phyloP scores from a whole-genome alignment of 2,113 vertebrate genomes.

The Chionis minor region DNA sequence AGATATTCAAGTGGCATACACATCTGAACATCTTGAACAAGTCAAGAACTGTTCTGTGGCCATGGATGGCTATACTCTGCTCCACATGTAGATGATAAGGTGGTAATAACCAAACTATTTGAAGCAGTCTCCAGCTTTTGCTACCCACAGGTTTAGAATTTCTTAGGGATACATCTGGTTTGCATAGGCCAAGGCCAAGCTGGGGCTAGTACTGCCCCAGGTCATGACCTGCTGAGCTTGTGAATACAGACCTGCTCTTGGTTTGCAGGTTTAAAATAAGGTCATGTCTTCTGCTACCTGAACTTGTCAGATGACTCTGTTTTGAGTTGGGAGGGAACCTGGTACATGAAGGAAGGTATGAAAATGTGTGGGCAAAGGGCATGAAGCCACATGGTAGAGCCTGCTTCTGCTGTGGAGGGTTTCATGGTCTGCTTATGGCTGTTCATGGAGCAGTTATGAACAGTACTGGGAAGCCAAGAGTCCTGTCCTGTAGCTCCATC shows the following conservation, averaged over 20 bases:
- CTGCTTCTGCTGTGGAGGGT: not conserved
- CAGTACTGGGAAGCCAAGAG: not conserved
- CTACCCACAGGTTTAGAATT: not conserved
- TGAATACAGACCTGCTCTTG: not conserved
- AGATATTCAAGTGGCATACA: not conserved
- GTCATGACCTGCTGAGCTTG: not conserved
- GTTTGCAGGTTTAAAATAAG: not conserved
- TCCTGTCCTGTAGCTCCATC: not conserved
- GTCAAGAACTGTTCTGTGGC: not conserved
- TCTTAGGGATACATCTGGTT: not conserved
- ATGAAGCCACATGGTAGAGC: fast-evolving
- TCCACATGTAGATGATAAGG: fast-evolving
- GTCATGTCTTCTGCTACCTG: not conserved
- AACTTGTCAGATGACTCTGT: not conserved
- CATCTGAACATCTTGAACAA: not conserved
- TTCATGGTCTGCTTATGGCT: not conserved
- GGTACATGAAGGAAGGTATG: not conserved
- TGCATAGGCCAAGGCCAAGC: not conserved
- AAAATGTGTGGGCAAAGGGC: not conserved
- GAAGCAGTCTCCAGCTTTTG: not conserved
- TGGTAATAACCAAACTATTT: not conserved
- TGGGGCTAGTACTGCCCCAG: not conserved
- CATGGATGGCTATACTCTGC: not conserved
- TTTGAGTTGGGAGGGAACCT: not conserved
- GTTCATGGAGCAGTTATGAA: not conserved